Conservation (phyloP, 2,888 invertebrate species). For the Eurytoma californica region DNA sequence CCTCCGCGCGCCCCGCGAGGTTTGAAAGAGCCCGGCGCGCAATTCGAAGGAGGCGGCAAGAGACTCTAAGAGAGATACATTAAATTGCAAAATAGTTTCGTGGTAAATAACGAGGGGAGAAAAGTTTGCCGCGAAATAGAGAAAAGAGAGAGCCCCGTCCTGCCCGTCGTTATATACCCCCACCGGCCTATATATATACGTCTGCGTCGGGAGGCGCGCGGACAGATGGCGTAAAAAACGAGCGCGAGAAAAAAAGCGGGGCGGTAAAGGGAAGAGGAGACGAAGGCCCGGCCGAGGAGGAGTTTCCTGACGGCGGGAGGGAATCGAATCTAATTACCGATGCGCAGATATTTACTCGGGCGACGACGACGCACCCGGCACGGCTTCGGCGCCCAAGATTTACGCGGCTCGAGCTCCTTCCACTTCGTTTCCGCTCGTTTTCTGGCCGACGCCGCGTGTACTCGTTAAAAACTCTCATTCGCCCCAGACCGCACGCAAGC, state of each 20-base stretch:
- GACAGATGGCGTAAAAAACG: constrained; percentile 6
- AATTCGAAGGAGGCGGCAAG: constrained; percentile 9
- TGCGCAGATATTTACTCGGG: constrained; percentile 59
- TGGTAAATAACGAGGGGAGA: constrained; percentile 66
- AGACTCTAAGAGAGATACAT: constrained; percentile 55
- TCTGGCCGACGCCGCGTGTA: constrained; percentile 44
- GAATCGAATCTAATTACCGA: constrained; percentile 69
- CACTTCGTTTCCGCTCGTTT: constrained; percentile 49
- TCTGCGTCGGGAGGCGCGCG: background rate
- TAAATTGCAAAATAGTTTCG: constrained; percentile 69
- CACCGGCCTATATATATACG: background rate
- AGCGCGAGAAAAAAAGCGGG: constrained; percentile 8
- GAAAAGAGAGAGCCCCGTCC: constrained; percentile 45
- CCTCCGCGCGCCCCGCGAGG: background rate
- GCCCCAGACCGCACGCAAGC: constrained; percentile 46
- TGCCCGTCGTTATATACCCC: constrained; percentile 43
- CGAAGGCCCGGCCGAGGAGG: background rate
- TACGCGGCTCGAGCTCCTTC: constrained; percentile 27
- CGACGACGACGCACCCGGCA: constrained; percentile 14
- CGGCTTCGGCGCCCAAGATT: background rate
- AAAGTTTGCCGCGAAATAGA: constrained; percentile 61
- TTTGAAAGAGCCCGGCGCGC: background rate
- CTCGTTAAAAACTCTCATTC: constrained; percentile 61
- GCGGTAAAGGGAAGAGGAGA: background rate
- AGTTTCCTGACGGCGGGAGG: background rate